phyloP scores from a whole-genome alignment of 92 coral and sea anemone species.

The Palythoa caribaeorum region DNA sequence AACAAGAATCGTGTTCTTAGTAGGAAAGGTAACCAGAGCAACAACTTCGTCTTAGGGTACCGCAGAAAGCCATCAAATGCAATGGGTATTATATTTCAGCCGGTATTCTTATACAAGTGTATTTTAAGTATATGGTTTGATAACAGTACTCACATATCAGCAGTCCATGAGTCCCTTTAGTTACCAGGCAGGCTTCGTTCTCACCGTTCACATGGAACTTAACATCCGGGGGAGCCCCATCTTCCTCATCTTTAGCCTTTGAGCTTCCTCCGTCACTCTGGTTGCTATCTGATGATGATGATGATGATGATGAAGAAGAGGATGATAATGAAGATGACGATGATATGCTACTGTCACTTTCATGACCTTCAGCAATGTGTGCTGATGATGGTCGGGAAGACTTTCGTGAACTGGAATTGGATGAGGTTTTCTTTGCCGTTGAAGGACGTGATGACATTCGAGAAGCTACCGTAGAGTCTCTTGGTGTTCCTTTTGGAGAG shows the following conservation, averaged over 20 bases:
- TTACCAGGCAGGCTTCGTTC: constrained; percentile 96
- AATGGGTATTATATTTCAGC: no score
- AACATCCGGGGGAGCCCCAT: constrained; percentile 76
- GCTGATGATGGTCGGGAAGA: constrained; percentile 69
- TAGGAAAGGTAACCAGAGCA: background rate
- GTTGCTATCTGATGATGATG: constrained; percentile 49
- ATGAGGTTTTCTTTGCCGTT: constrained; percentile 51
- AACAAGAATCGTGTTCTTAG: background rate
- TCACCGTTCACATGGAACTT: constrained; percentile 85
- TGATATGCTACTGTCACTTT: constrained; percentile 65
- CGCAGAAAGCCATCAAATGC: no score
- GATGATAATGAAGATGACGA: constrained; percentile 52
- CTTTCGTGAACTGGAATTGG: constrained; percentile 51
- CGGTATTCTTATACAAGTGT: no score
- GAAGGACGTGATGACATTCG: constrained; percentile 60
- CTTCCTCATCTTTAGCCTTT: constrained; percentile 58
- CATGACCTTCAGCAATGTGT: constrained; percentile 52
- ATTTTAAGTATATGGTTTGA: no score
- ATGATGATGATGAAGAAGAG: constrained; percentile 60
- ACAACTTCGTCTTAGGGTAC: background rate
- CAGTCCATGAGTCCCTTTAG: constrained; percentile 98
- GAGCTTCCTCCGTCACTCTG: constrained; percentile 50
- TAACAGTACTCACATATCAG: constrained; percentile 84
- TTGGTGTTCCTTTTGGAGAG: constrained; percentile 47
- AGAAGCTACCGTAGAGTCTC: constrained; percentile 53